Evolutionary conservation across 1,140 invertebrate species (phyloP).

Genomic region (Orius insidiosus): DNA sequence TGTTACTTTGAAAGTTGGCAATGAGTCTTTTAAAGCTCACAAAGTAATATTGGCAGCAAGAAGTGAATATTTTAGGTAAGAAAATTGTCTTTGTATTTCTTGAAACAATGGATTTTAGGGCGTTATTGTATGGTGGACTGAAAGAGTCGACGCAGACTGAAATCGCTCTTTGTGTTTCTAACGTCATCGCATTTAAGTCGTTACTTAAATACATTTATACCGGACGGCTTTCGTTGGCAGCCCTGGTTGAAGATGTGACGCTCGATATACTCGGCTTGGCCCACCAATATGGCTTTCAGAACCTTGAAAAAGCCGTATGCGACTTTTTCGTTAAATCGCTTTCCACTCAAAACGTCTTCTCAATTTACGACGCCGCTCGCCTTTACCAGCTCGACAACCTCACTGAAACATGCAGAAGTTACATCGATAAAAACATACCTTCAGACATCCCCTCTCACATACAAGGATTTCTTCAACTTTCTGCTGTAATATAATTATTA

Average conservation of each 20-base stretch:
- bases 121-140: conserved; percentile 79
- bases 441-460: conserved; percentile 48
- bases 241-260: conserved; percentile 69
- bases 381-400: conserved; percentile 47
- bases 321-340: conserved; percentile 82
- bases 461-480: conserved; percentile 72
- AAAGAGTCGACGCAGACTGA: conserved; percentile 67
- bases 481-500: conserved; percentile 42
- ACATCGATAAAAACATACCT: conserved; percentile 74
- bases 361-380: conserved; percentile 78
- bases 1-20: conserved; percentile 74
- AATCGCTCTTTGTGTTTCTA: conserved; percentile 70
- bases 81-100: too few relatives aligned
- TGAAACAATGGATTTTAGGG: too few relatives aligned
- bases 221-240: conserved; percentile 65
- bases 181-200: conserved; percentile 74
- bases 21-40: conserved; percentile 67
- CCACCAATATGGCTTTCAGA: conserved; percentile 88
- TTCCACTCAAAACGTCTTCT: conserved; percentile 73
- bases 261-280: conserved; percentile 76
- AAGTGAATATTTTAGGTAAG: conserved; percentile 80
- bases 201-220: conserved; percentile 92
- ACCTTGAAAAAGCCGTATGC: conserved; percentile 81
- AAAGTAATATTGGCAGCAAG: conserved; percentile 80
- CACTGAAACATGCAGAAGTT: conserved; percentile 43